Conservation (phyloP, 2,888 invertebrate genomes). For the Apodemia duryi region DNA sequence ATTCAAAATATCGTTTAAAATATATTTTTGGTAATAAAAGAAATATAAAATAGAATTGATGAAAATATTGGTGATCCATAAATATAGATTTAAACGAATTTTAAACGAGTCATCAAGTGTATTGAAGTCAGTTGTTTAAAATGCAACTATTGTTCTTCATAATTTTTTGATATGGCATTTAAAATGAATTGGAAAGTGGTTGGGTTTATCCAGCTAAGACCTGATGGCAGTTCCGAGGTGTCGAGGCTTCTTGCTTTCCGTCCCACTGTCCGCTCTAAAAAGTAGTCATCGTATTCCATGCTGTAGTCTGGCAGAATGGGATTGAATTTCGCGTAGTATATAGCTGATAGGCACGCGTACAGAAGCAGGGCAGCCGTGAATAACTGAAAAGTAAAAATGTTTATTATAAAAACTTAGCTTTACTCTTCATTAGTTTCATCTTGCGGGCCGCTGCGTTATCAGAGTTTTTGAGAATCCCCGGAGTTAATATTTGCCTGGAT, state of each 20-base stretch:
- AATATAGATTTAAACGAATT: no score
- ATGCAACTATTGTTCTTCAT: conserved; percentile 46
- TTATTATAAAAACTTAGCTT: background rate
- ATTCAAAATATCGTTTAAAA: no score
- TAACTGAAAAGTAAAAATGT: conserved; percentile 76
- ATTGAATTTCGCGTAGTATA: conserved; percentile 93
- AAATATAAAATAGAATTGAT: no score
- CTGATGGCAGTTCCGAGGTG: conserved; percentile 55
- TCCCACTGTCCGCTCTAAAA: conserved; percentile 83
- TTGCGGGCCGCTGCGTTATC: no score
- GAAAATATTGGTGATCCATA: no score
- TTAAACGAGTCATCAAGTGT: background rate
- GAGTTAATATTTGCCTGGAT: no score
- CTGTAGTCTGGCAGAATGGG: conserved; percentile 89
- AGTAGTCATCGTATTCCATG: conserved; percentile 85
- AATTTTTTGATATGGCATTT: conserved; percentile 71
- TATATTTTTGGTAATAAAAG: no score
- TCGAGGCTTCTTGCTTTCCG: conserved; percentile 66
- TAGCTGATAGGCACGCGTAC: conserved; percentile 91
- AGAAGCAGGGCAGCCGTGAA: conserved; percentile 88
- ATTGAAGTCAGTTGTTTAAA: conserved; percentile 4
- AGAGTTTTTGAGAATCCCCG: no score
- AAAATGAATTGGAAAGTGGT: conserved; percentile 84
- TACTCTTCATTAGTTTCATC: no score
- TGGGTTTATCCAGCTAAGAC: conserved; percentile 78